A percentile compares a stretch with the other conserved stretches of the same genome.
These are phyloP conservation scores for Rhagophthalmus giganteus DNA, from an alignment of 2,888 invertebrate species.

Conservation along the genomic window DNA sequence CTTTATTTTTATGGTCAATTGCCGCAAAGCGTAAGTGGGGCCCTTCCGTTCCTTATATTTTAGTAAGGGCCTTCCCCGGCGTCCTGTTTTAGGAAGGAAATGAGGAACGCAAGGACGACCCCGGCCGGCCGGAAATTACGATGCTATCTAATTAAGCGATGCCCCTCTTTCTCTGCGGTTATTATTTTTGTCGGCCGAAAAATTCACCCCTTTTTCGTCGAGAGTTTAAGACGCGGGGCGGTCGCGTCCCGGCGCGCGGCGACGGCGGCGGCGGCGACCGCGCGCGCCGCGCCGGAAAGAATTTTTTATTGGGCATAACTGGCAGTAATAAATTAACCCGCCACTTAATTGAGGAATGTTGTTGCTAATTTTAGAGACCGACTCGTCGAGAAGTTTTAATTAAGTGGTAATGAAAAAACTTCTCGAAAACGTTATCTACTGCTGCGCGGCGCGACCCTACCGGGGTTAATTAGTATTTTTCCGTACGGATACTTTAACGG, in stretches of 20 bases:
- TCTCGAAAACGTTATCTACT: conserved; percentile 15
- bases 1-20: too few relatives aligned
- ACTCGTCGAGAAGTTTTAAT: conserved; percentile 29
- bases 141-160: not conserved
- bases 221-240: not conserved
- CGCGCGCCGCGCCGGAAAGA: conserved; percentile 16
- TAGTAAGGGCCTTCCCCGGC: not conserved
- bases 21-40: too few relatives aligned
- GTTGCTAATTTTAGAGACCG: conserved; percentile 22
- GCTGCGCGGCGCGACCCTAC: conserved; percentile 8
- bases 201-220: not conserved
- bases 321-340: conserved; percentile 29
- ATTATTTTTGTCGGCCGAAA: too few relatives aligned
- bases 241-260: too few relatives aligned
- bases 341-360: conserved; percentile 31
- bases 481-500: not conserved
- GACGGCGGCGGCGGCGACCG: too few relatives aligned
- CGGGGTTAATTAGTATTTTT: conserved; percentile 26
- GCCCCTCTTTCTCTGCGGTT: too few relatives aligned
- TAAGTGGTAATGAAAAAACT: conserved; percentile 30
- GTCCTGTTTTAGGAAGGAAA: not conserved
- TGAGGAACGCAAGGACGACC: not conserved
- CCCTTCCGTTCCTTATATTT: not conserved
- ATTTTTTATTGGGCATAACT: conserved; percentile 26
- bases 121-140: not conserved